phyloP scores from a whole-genome alignment of 37 sponge, comb jelly and placozoan genomes.

The Haliclona indistincta region DNA sequence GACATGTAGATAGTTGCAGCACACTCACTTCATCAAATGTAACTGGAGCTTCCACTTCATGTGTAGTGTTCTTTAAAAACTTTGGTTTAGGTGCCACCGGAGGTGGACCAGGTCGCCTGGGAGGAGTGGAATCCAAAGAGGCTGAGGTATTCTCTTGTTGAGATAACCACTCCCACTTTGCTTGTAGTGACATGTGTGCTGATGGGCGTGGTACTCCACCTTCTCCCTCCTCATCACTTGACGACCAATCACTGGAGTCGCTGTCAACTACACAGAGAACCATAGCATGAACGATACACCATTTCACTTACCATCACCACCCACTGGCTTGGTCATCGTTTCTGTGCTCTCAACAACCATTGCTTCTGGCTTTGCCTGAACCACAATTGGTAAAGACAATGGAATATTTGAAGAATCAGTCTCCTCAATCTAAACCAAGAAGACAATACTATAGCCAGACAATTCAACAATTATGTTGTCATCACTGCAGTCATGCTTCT shows the following conservation, averaged over 20 bases:
- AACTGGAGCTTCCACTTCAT: slow-evolving; percentile 18
- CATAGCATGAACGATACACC: neutral
- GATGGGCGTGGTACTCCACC: slow-evolving; percentile 22
- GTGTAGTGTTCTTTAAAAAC: neutral
- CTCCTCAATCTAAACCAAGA: too few relatives aligned
- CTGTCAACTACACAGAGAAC: neutral
- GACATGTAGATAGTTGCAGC: too few relatives aligned
- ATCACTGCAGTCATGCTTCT: too few relatives aligned
- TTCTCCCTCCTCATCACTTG: slow-evolving; percentile 40
- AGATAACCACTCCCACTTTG: slow-evolving; percentile 59
- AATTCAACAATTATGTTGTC: too few relatives aligned
- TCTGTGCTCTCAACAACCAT: too few relatives aligned
- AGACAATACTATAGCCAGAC: too few relatives aligned
- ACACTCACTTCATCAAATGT: slow-evolving; percentile 34
- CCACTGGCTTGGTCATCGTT: neutral
- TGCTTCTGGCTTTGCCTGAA: too few relatives aligned
- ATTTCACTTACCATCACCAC: neutral
- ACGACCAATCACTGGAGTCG: slow-evolving; percentile 46
- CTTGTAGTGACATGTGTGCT: slow-evolving; percentile 12
- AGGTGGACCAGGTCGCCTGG: slow-evolving; percentile 5
- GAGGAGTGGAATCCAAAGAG: neutral
- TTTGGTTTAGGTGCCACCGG: slow-evolving; percentile 50
- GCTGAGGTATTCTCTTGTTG: slow-evolving; percentile 5
- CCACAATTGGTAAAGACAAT: too few relatives aligned
- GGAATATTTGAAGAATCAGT: too few relatives aligned